phyloP scores from a whole-genome alignment of 2,113 vertebrate genomes.

The Herpailurus yagouaroundi region DNA sequence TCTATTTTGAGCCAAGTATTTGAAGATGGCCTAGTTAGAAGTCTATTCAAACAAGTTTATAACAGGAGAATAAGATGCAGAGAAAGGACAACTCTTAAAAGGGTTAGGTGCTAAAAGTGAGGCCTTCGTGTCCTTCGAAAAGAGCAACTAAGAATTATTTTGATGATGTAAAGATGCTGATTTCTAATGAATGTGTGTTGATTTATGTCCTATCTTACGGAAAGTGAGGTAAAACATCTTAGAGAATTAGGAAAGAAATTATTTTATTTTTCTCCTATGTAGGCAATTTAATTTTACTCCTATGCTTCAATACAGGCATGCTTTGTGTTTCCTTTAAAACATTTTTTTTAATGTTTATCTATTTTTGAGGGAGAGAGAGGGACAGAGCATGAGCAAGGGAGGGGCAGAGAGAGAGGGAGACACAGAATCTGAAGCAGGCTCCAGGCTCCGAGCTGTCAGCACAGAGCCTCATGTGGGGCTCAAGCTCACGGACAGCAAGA shows the following conservation, averaged over 20 bases:
- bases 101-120: background rate
- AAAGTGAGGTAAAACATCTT: slow-evolving; percentile 31
- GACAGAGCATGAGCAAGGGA: no score
- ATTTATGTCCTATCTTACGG: slow-evolving; percentile 29
- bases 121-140: background rate
- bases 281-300: background rate
- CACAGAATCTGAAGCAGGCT: no score
- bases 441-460: no score
- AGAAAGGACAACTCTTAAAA: background rate
- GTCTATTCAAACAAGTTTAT: background rate
- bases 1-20: slow-evolving; percentile 51
- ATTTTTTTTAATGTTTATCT: no score
- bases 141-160: slow-evolving; percentile 20
- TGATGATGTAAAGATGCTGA: background rate
- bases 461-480: no score
- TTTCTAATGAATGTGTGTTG: background rate
- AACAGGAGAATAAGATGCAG: background rate
- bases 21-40: slow-evolving; percentile 36
- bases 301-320: background rate
- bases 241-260: background rate
- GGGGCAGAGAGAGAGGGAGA: no score
- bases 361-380: no score
- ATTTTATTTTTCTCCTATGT: background rate
- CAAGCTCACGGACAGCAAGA: no score
- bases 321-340: background rate